Conservation (phyloP, 2,888 invertebrate species). For the Teinopalpus imperialis region DNA sequence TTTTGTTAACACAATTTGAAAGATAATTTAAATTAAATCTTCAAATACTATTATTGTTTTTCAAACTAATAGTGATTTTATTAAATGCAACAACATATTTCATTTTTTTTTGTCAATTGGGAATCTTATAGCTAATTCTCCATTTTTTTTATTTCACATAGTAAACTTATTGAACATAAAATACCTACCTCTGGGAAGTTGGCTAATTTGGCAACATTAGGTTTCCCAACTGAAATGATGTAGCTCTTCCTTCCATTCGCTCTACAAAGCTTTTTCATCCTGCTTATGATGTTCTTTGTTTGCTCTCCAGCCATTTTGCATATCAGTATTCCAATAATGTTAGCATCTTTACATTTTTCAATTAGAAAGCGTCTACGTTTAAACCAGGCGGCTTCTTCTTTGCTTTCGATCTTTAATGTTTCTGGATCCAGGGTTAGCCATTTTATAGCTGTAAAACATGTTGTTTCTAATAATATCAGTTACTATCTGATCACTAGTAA, state of each 20-base stretch:
- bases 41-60: too few relatives aligned
- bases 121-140: too few relatives aligned
- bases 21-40: too few relatives aligned
- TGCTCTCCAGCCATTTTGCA: conserved; percentile 93
- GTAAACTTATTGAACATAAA: too few relatives aligned
- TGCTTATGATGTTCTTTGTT: conserved; percentile 87
- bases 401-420: conserved; percentile 55
- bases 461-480: conserved; percentile 19
- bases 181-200: conserved; percentile 92
- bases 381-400: conserved; percentile 80
- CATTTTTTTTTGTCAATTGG: too few relatives aligned
- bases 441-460: conserved; percentile 63
- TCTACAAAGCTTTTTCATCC: conserved; percentile 87
- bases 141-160: too few relatives aligned
- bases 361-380: conserved; percentile 91
- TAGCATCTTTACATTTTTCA: conserved; percentile 95
- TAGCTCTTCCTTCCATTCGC: conserved; percentile 93
- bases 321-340: conserved; percentile 93
- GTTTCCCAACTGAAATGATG: conserved; percentile 95
- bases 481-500: too few relatives aligned
- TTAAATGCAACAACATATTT: too few relatives aligned
- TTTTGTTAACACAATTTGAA: too few relatives aligned
- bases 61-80: too few relatives aligned
- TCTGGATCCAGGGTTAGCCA: conserved; percentile 82
- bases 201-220: conserved; percentile 96